Base-by-base conservation (phyloP, 2,113 vertebrate species). In the Propithecus coquereli region DNA sequence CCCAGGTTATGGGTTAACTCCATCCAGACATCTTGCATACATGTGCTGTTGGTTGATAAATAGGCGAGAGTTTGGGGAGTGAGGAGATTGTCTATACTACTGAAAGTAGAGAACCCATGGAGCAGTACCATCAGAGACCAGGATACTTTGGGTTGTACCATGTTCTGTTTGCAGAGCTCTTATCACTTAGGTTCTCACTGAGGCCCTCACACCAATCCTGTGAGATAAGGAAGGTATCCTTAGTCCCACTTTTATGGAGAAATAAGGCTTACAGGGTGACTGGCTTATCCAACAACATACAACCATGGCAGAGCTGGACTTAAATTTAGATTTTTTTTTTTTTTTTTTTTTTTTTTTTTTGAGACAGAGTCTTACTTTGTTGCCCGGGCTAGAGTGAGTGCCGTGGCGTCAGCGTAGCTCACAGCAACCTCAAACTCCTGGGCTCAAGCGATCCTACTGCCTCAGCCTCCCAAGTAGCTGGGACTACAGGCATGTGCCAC, bases 301-400 rank as follows among this genome's bases (percentile, higher is more conserved):
- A 57, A 43, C 37, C 30, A 14, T 34, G 27, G 20, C 22, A 93
- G n/a, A 84, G 45, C 34, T 87, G 77, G 57, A 52, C 50, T 47
- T 79, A 88, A 87, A 82, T 82, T 74, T 32, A 70, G 18, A 30
- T 94, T 94, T 85, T 43, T n/a, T n/a, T n/a, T n/a, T n/a, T n/a
- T n/a, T n/a, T n/a, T n/a, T n/a, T n/a, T n/a, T n/a, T n/a, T n/a
- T n/a, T n/a, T n/a, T n/a, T n/a, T n/a, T n/a, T n/a, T n/a, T n/a
- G n/a, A n/a, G n/a, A n/a, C n/a, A n/a, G n/a, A n/a, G n/a, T n/a
- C n/a, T n/a, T n/a, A n/a, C n/a, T n/a, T n/a, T n/a, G n/a, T n/a
- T n/a, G n/a, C n/a, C n/a, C n/a, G n/a, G n/a, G n/a, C n/a, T n/a
- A n/a, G n/a, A n/a, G n/a, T n/a, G n/a, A n/a, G n/a, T n/a, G n/a